Evolutionary conservation across 2,888 invertebrate genomes (phyloP).

Genomic region (Dynastes hyllus): DNA sequence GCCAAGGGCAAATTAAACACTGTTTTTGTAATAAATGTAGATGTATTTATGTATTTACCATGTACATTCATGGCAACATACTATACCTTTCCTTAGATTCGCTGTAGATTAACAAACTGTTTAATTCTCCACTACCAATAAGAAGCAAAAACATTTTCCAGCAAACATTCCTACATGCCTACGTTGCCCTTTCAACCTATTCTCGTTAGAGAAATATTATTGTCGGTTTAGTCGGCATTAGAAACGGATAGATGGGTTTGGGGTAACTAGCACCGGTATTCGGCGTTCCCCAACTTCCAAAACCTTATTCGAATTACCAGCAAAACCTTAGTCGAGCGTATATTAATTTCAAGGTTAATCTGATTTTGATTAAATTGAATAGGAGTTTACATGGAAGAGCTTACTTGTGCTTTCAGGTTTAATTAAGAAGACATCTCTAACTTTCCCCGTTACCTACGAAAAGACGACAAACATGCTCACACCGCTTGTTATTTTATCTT

Average conservation of each 20-base stretch:
- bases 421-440: conserved; percentile 36
- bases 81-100: background rate
- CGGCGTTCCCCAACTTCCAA: background rate
- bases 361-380: conserved; percentile 43
- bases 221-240: conserved; percentile 6
- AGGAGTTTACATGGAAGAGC: background rate
- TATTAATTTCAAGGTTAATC: conserved; percentile 41
- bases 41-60: background rate
- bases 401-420: conserved; percentile 10
- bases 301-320: conserved; percentile 23
- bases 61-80: background rate
- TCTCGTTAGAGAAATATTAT: conserved; percentile 14
- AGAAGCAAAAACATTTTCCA: background rate
- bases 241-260: conserved; percentile 14
- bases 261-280: conserved; percentile 1
- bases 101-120: background rate
- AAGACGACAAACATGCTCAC: background rate
- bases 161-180: background rate
- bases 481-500: background rate
- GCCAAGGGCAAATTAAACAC: no score
- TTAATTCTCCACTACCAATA: background rate
- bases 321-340: conserved; percentile 38
- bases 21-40: no score
- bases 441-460: background rate
- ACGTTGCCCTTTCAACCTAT: background rate